phyloP scores from a whole-genome alignment of 2,113 vertebrate species.

The Elaphurus davidianus region DNA sequence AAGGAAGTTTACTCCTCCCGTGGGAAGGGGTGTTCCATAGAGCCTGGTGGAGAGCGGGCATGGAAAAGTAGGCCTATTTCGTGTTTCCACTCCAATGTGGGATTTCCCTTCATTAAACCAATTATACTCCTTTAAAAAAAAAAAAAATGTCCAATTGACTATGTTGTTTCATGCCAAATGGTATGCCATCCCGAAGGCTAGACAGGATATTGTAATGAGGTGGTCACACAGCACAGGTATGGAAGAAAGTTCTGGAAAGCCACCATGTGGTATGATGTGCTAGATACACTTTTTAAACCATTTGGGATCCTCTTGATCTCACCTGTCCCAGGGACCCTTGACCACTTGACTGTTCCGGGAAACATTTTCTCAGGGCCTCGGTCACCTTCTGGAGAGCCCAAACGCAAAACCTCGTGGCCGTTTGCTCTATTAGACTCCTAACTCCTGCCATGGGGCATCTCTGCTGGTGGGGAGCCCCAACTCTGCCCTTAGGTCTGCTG shows the following conservation, averaged over 20 bases:
- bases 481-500: not conserved
- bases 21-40: not conserved
- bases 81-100: not conserved
- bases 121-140: not conserved
- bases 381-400: not conserved
- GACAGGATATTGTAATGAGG: not conserved
- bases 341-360: not conserved
- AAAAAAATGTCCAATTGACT: not conserved
- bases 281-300: not conserved
- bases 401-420: not conserved
- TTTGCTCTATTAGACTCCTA: not conserved
- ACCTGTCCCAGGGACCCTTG: not conserved
- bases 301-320: not conserved
- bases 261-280: not conserved
- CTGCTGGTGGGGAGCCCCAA: fast-evolving
- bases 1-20: not conserved
- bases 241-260: not conserved
- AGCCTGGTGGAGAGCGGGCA: not conserved
- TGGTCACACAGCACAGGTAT: not conserved
- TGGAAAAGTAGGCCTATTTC: not conserved
- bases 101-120: not conserved
- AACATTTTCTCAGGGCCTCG: not conserved
- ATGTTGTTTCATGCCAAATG: not conserved
- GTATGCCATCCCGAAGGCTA: not conserved
- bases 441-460: not conserved